These are phyloP conservation scores for Rissa tridactyla DNA, from an alignment of 2,113 vertebrate species.

Conservation along the genomic window DNA sequence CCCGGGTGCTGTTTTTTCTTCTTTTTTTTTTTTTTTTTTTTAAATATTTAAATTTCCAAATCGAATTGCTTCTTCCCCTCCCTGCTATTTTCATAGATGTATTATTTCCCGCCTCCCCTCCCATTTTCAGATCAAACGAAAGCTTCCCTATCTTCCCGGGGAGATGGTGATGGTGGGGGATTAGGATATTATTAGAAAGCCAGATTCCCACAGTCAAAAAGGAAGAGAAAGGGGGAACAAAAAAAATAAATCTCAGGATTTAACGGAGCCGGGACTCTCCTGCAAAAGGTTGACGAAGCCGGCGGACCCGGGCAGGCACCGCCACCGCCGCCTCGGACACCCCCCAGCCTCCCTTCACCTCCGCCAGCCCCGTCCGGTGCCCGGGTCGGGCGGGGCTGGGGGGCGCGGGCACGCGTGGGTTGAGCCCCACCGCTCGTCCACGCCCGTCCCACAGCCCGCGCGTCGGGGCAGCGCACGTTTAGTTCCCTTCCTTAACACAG, in stretches of 20 bases:
- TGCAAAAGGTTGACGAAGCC: not conserved
- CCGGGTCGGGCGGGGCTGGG: not conserved
- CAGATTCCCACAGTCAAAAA: not conserved
- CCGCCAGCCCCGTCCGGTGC: not conserved
- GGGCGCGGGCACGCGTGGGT: not conserved
- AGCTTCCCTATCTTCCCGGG: not conserved
- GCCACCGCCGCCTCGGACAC: not conserved
- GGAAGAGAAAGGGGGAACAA: not conserved
- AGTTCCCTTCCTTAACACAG: not conserved
- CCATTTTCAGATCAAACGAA: not conserved
- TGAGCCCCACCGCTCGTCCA: rapidly evolving
- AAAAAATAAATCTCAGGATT: not conserved
- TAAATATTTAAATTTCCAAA: not conserved
- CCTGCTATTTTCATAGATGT: not conserved
- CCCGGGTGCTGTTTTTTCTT: not conserved
- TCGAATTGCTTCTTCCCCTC: not conserved
- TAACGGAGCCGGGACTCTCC: not conserved
- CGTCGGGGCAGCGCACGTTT: rapidly evolving
- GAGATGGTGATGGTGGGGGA: not conserved
- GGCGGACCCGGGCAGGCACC: not conserved
- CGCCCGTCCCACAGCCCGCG: not conserved
- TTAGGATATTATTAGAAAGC: not conserved
- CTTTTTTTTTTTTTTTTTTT: no score
- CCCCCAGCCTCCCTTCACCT: not conserved
- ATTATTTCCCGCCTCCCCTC: not conserved